A percentile compares a stretch with the other conserved stretches of the same genome.
Evolutionary conservation across 2,797 vertebrate species (phyloP).

Genomic region (Garrulus glandarius): DNA sequence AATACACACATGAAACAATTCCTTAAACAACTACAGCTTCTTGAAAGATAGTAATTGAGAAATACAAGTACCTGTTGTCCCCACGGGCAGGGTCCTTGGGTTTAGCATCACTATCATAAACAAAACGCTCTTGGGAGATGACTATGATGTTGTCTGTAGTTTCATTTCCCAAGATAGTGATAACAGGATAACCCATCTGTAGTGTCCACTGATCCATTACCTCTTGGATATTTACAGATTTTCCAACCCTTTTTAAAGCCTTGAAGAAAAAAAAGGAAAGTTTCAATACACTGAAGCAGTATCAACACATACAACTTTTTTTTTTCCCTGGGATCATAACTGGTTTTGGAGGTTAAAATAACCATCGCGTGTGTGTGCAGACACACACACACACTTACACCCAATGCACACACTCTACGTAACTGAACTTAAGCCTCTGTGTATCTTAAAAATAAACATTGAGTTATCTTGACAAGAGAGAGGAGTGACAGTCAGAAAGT

Average conservation of each 20-base stretch:
- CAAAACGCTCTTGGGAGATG: slow-evolving; percentile 91
- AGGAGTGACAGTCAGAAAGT: neutral
- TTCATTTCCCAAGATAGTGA: slow-evolving; percentile 91
- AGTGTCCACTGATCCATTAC: slow-evolving; percentile 99
- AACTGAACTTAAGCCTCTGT: neutral
- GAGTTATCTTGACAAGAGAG: neutral
- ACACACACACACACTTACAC: neutral
- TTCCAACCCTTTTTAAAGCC: slow-evolving; percentile 91
- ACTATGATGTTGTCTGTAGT: slow-evolving; percentile 82
- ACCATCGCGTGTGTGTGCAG: neutral
- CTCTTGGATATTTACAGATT: slow-evolving; percentile 89
- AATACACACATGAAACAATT: neutral
- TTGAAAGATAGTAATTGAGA: neutral
- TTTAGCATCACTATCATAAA: slow-evolving; percentile 86
- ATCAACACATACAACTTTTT: neutral
- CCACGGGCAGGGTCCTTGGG: slow-evolving; percentile 68
- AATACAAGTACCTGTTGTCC: slow-evolving; percentile 82
- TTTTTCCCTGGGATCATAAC: neutral
- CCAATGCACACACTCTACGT: neutral
- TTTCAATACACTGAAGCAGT: slow-evolving; percentile 31
- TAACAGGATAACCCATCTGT: slow-evolving; percentile 96
- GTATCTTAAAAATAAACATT: neutral
- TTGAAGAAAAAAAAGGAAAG: slow-evolving; percentile 64
- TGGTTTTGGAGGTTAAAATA: neutral
- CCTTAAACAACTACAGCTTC: neutral